Conservation (phyloP, 1,140 invertebrate species). For the Pomphorhynchus laevis region DNA sequence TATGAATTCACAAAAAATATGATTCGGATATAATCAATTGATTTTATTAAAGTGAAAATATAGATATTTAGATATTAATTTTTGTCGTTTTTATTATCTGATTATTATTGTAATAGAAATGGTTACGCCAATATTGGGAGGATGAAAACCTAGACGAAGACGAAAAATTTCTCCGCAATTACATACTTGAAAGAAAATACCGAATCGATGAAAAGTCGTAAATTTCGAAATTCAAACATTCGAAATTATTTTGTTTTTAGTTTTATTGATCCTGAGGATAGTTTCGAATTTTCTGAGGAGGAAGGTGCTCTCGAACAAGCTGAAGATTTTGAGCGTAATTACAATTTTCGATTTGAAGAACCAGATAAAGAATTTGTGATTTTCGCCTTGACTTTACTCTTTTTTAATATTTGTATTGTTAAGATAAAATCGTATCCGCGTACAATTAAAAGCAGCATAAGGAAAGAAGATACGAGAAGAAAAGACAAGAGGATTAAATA, state of each 20-base stretch:
- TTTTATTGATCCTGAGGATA: slow-evolving; percentile 32
- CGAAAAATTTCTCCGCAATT: slow-evolving; percentile 60
- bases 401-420: slow-evolving; percentile 12
- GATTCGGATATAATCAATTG: too few species aligned
- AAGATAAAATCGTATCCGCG: slow-evolving; percentile 54
- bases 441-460: slow-evolving; percentile 40
- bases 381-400: slow-evolving; percentile 11
- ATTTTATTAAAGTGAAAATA: too few species aligned
- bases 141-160: slow-evolving; percentile 33
- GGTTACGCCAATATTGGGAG: slow-evolving; percentile 44
- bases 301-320: slow-evolving; percentile 37
- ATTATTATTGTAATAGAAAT: slow-evolving; percentile 19
- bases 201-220: neutral
- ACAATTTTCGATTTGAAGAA: slow-evolving; percentile 76
- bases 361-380: slow-evolving; percentile 59
- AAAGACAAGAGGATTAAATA: slow-evolving; percentile 34
- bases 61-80: too few species aligned
- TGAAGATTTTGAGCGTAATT: slow-evolving; percentile 64
- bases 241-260: slow-evolving; percentile 22
- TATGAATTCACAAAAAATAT: too few species aligned
- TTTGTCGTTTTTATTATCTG: slow-evolving; percentile 1
- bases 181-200: slow-evolving; percentile 48
- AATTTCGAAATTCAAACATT: neutral
- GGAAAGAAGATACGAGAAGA: slow-evolving; percentile 37
- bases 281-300: slow-evolving; percentile 38